These are phyloP conservation scores for Semibalanus balanoides DNA, from an alignment of 1,140 invertebrate genomes.

Conservation along the genomic window DNA sequence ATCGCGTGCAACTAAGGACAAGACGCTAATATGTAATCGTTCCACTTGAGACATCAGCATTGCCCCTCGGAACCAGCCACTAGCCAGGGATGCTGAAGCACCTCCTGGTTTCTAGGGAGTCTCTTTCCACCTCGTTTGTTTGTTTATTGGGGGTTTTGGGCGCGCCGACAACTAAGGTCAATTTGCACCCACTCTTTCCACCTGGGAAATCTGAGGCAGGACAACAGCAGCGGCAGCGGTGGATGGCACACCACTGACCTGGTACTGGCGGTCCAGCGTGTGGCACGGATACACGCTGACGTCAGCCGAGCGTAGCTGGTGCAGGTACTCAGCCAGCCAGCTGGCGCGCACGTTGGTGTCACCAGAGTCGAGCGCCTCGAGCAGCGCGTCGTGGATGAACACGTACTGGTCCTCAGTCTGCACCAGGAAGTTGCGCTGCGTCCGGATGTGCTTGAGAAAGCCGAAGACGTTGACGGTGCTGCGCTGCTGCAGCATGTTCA, in stretches of 20 bases:
- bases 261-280: background rate
- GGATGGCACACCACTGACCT: background rate
- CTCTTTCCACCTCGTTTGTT: too few relatives aligned
- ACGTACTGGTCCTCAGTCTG: conserved; percentile 73
- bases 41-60: too few relatives aligned
- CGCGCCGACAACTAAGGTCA: too few relatives aligned
- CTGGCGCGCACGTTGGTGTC: conserved; percentile 64
- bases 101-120: too few relatives aligned
- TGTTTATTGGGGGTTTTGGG: too few relatives aligned
- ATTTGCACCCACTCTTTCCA: too few relatives aligned
- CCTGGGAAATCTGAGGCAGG: too few relatives aligned
- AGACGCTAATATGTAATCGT: too few relatives aligned
- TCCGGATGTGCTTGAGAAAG: conserved; percentile 29
- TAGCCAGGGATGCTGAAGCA: too few relatives aligned
- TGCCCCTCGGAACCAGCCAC: too few relatives aligned
- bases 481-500: conserved; percentile 26
- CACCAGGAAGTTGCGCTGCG: conserved; percentile 31
- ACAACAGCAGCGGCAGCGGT: too few relatives aligned
- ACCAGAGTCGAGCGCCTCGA: conserved; percentile 38
- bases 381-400: conserved; percentile 82
- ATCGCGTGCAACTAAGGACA: too few relatives aligned
- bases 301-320: conserved; percentile 47
- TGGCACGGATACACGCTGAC: background rate
- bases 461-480: conserved; percentile 28
- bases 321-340: conserved; percentile 84